Base-by-base conservation (phyloP, 1,140 invertebrate species). In the Drosophila melanica region DNA sequence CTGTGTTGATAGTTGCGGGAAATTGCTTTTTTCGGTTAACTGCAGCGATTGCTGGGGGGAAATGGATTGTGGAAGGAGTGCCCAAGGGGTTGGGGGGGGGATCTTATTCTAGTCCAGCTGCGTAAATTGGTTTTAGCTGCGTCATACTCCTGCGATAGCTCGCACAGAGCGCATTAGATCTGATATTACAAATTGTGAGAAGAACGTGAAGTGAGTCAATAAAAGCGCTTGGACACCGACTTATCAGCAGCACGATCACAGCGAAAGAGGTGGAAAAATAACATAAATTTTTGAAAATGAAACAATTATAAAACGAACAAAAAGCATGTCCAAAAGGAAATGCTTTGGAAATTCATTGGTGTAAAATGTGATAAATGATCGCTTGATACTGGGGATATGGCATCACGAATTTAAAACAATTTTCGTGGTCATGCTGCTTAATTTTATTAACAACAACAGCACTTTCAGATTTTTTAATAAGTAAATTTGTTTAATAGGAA, bases 1-100 rank as follows among this genome's bases (percentile, higher is more conserved):
- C 74, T 27, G 27, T 42, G 47, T 54, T 78, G 81, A 72, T 72
- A 51, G 63, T 67, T 59, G 66, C 77, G 78, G 81, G 80, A 81
- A 85, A 87, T 78, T 70, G 47, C 14, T 59, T 75, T 66, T 35
- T 73, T 73, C 44, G 81, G 74, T 60, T 72, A 81, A 39, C 69
- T 47, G 54, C 42, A 51, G 30, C 37, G 69, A 72, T 72, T 67
- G 53, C 18, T 53, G 30, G 14, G 51, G 50, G 51, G 39, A 53
- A 64, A 64, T 53, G 48, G 60, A 4, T 7, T 10, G 30, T 14
- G 37, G 16, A n/a, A 1, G 14, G 7, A 1, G 30, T 11, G 9
- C 1, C 12, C 12, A 2, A 7, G 1, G 42, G 12, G 6, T 2
- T 7, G 14, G 23, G 23, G 14, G 23, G 23, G 23, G 16, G 53